phyloP scores from a whole-genome alignment of 2,113 vertebrate genomes.

The Microcebus lehilahytsara region DNA sequence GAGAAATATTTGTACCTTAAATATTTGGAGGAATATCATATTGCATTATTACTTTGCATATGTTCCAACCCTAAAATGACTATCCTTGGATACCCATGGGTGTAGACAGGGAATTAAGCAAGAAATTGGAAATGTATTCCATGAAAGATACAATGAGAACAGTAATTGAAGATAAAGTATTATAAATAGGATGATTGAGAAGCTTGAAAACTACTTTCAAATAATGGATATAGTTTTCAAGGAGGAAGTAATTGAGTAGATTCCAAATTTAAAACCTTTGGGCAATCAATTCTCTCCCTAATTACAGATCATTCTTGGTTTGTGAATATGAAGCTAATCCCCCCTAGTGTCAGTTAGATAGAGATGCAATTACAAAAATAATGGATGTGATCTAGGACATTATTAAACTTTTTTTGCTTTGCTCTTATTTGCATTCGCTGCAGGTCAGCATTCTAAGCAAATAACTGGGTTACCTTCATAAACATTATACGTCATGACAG shows the following conservation, averaged over 20 bases:
- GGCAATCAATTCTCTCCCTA: constrained; percentile 66
- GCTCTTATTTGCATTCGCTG: not conserved
- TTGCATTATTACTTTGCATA: constrained; percentile 17
- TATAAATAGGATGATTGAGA: constrained; percentile 74
- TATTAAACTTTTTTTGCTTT: constrained; percentile 46
- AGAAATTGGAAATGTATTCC: constrained; percentile 69
- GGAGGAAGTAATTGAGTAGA: constrained; percentile 72
- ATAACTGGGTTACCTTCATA: constrained; percentile 37
- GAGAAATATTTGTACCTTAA: constrained; percentile 63
- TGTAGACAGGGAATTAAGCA: constrained; percentile 64
- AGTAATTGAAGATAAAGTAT: constrained; percentile 75
- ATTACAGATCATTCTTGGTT: constrained; percentile 68
- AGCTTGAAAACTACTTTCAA: constrained; percentile 72
- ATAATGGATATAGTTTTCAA: constrained; percentile 74
- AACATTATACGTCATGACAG: not conserved
- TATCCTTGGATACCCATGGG: constrained; percentile 19
- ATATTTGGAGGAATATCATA: constrained; percentile 12
- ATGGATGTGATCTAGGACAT: constrained; percentile 18
- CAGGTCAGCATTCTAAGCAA: constrained; percentile 53
- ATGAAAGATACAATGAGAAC: constrained; percentile 67
- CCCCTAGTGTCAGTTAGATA: constrained; percentile 54
- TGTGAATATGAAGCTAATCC: constrained; percentile 50
- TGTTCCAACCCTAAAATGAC: constrained; percentile 6
- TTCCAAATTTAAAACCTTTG: constrained; percentile 72
- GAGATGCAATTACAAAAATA: constrained; percentile 68